These are phyloP conservation scores for Enteromius paludinosus DNA, from an alignment of 2,797 vertebrate species.

Conservation along the genomic window DNA sequence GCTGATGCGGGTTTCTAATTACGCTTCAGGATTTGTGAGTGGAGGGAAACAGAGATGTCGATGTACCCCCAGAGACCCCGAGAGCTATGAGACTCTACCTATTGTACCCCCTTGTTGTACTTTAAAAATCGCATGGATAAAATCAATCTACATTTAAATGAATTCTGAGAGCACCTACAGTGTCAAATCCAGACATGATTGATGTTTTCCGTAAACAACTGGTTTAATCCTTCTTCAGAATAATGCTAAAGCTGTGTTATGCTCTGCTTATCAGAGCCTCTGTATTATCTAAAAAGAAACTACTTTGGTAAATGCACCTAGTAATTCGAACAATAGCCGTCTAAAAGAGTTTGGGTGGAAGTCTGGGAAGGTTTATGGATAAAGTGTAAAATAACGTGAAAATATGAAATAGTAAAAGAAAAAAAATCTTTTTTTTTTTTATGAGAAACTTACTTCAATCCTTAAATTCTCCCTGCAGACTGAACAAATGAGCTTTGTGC, in stretches of 20 bases:
- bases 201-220: conserved; percentile 45
- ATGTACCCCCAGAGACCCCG: conserved; percentile 29
- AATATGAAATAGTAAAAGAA: conserved; percentile 19
- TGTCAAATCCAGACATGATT: conserved; percentile 17
- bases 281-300: conserved; percentile 14
- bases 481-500: conserved; percentile 44
- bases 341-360: conserved; percentile 1
- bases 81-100: conserved; percentile 35
- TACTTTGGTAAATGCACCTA: neutral
- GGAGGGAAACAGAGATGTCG: conserved; percentile 33
- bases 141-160: conserved; percentile 64
- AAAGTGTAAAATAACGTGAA: neutral
- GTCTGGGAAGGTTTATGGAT: neutral
- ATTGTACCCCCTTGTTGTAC: conserved; percentile 34
- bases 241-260: conserved; percentile 7
- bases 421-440: neutral
- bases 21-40: conserved; percentile 21
- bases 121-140: conserved; percentile 43
- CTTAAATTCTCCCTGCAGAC: conserved; percentile 30
- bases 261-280: neutral
- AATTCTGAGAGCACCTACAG: conserved; percentile 41
- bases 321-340: neutral
- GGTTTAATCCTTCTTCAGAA: conserved; percentile 2
- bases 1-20: conserved; percentile 31
- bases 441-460: conserved; percentile 43